These are phyloP conservation scores for Griposia aprilina DNA, from an alignment of 2,888 invertebrate species.

Conservation along the genomic window DNA sequence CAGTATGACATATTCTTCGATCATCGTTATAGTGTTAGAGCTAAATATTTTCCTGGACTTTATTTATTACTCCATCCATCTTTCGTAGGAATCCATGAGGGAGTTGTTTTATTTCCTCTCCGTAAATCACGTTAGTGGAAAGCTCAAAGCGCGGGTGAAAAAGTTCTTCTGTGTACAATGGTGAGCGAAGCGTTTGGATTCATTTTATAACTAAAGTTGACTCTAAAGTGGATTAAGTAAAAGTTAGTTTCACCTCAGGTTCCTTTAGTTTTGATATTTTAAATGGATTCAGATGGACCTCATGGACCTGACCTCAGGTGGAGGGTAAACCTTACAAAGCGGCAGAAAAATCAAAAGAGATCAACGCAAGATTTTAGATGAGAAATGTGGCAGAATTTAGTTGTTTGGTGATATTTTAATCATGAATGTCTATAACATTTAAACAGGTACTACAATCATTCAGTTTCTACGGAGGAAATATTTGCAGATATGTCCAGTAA, in stretches of 20 bases:
- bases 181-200: conserved; percentile 70
- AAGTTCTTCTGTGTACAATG: conserved; percentile 88
- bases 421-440: too few relatives aligned
- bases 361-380: not conserved
- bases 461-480: conserved; percentile 82
- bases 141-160: conserved; percentile 85
- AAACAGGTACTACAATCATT: conserved; percentile 85
- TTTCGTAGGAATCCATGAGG: conserved; percentile 84
- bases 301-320: too few relatives aligned
- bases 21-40: conserved; percentile 44
- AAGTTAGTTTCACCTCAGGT: not conserved
- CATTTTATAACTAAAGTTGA: conserved; percentile 10
- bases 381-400: not conserved
- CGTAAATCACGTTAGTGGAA: conserved; percentile 85
- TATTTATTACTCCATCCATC: conserved; percentile 54
- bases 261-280: not conserved
- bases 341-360: not conserved
- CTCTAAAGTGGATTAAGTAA: not conserved
- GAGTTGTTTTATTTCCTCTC: conserved; percentile 87
- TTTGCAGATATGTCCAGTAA: conserved; percentile 84
- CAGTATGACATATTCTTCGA: conserved; percentile 21
- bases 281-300: too few relatives aligned
- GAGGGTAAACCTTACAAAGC: not conserved
- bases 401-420: not conserved
- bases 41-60: conserved; percentile 46